Evolutionary conservation across 2,797 vertebrate genomes (phyloP), one percentile per base, ranked within the genome.

Genomic region (Pelochelys cantorii): DNA sequence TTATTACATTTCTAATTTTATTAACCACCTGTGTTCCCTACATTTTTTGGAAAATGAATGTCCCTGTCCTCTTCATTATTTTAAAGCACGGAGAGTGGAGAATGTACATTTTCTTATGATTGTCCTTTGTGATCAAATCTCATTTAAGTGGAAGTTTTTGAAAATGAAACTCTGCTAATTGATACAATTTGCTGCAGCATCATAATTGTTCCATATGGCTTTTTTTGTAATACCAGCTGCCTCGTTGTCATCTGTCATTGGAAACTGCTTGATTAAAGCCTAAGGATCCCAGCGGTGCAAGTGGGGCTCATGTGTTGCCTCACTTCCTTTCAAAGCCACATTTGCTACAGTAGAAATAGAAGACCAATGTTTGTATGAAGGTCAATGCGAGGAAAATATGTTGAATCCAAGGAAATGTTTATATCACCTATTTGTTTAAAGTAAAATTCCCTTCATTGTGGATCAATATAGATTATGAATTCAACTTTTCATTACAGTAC

Each of bases 211-310:
- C 87, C 89, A 75, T 65, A 2, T 83, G 57, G 2, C 89, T 97
- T 95, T 95, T 95, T 96, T 88, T 96, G 89, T 95, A 95, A 85
- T 95, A 94, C 78, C 94, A 97, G 85, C 94, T 95, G 91, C 93
- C 87, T 95, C 84, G 84, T 97, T 97, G 95, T 97, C 94, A 92
- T 34, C 87, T 97, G 92, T 94, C 84, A 89, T 85, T 96, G 90
- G 90, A 88, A 97, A 95, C 74, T 85, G 95, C 86, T 96, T 96
- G 81, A 81, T 97, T 97, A 97, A 97, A 97, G 84, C 42, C 11
- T 34, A 57, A 88, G 95, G 78, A 83, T 95, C 85, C 84, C 88
- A 89, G 31, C 95, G 94, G 80, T 97, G 85, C 83, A 96, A 85
- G 92, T 54, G 53, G 3, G 53, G 53, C 53, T 54, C 11, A 54